Evolutionary conservation across 2,888 invertebrate genomes (phyloP).

Genomic region (Lamellibrachia columna): DNA sequence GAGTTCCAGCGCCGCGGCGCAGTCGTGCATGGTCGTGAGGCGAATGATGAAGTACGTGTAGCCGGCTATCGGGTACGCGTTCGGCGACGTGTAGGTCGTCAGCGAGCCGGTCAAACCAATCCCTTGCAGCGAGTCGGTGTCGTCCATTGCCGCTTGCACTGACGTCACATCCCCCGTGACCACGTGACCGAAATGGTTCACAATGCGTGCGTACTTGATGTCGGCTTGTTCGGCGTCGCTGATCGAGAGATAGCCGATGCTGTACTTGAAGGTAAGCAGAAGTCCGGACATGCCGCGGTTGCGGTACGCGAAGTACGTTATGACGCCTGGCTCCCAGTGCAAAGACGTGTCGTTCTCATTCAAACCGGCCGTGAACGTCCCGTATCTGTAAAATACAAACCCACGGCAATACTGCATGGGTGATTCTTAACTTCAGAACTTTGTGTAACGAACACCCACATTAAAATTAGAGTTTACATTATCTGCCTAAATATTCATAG

Average conservation of each 20-base stretch:
- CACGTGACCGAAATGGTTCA: constrained; percentile 22
- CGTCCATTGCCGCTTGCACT: constrained; percentile 33
- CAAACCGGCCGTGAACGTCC: constrained; percentile 23
- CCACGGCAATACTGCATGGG: background rate
- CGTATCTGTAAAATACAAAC: constrained; percentile 23
- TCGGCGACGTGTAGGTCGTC: constrained; percentile 1
- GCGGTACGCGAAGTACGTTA: constrained; percentile 31
- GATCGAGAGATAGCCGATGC: constrained; percentile 34
- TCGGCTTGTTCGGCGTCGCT: constrained; percentile 31
- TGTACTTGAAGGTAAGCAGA: constrained; percentile 41
- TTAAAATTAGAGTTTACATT: no score
- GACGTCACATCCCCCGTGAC: constrained; percentile 23
- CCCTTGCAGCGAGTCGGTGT: background rate
- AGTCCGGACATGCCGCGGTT: constrained; percentile 45
- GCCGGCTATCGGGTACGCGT: constrained; percentile 53
- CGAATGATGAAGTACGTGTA: constrained; percentile 56
- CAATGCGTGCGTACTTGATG: constrained; percentile 19
- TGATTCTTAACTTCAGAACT: no score
- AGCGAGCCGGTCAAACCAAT: constrained; percentile 23
- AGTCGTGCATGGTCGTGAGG: constrained; percentile 42
- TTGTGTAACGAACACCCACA: no score
- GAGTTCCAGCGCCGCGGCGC: constrained; percentile 52
- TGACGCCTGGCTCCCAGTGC: background rate
- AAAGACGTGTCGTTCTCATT: background rate
- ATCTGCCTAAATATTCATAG: no score